Base-by-base conservation (phyloP, 1,140 invertebrate genomes). In the Nephotettix cincticeps region DNA sequence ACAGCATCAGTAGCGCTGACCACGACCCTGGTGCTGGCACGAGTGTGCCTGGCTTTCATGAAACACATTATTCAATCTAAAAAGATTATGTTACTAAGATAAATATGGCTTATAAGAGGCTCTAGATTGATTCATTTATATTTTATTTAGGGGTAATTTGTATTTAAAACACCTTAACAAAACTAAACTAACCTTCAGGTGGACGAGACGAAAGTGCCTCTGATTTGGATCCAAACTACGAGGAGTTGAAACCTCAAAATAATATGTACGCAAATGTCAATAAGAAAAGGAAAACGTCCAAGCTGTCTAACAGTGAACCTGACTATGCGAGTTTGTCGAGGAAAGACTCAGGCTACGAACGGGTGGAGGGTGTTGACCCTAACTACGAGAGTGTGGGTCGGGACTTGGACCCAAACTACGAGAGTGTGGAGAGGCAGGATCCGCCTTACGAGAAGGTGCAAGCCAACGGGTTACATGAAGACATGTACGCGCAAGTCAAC, bases 151-250 rank as follows among this genome's bases (percentile, higher is more conserved):
- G n/a, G n/a, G n/a, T n/a, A n/a, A n/a, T n/a, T n/a, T n/a, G n/a
- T n/a, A n/a, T n/a, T n/a, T n/a, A n/a, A n/a, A n/a, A n/a, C n/a
- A n/a, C n/a, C n/a, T n/a, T n/a, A n/a, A n/a, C n/a, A n/a, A n/a
- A n/a, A n/a, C n/a, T n/a, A n/a, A n/a, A n/a, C n/a, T n/a, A n/a
- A n/a, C 32, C 14, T 36, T 29, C 54, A 28, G 21, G 63, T 45
- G n/a, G 36, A 17, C 1, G 69, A 68, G 40, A 47, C 40, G 32
- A 63, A 23, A 30, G 54, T 14, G 1, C 23, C 4, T 63, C 45
- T 23, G 69, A 67, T 45, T 28, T 66, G n/a, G 77, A 78, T 56
- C 77, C 77, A 28, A 78, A 78, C 69, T 78, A 78, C 67, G 77
- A 78, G 70, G 76, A 77, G 66, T 71, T 77, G 54, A 69, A 72